Conservation (phyloP, 2,888 invertebrate genomes). For the Cylloceria caligata region DNA sequence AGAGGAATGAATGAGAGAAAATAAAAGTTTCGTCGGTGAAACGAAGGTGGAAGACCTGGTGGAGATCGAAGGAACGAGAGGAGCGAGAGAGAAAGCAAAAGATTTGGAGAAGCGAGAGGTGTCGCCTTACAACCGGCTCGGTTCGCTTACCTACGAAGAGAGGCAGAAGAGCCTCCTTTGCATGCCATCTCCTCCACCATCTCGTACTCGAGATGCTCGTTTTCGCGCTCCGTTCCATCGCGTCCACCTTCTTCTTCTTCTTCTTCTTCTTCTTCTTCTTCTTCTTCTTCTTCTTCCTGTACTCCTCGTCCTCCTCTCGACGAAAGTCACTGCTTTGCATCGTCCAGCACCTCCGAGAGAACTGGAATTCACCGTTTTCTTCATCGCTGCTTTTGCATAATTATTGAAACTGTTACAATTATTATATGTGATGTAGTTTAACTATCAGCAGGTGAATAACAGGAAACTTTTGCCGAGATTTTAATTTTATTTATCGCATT, state of each 20-base stretch:
- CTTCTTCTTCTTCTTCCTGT: conserved; percentile 42
- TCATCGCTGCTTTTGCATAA: conserved; percentile 81
- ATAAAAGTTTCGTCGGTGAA: conserved; percentile 65
- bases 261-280: conserved; percentile 69
- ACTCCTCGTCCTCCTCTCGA: conserved; percentile 52
- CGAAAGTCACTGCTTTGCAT: conserved; percentile 57
- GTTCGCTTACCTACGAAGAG: conserved; percentile 81
- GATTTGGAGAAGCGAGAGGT: conserved; percentile 82
- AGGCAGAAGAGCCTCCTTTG: conserved; percentile 81
- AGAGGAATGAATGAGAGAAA: conserved; percentile 68
- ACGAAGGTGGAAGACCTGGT: conserved; percentile 59
- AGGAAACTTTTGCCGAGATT: neutral
- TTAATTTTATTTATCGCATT: conserved; percentile 11
- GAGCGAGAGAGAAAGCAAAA: conserved; percentile 72
- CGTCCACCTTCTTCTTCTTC: conserved; percentile 71
- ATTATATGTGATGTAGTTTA: conserved; percentile 42
- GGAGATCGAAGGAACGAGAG: conserved; percentile 25
- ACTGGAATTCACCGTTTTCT: conserved; percentile 63
- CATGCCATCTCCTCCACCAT: conserved; percentile 85
- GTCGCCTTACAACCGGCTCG: conserved; percentile 85
- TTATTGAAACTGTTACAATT: conserved; percentile 76
- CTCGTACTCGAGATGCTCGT: conserved; percentile 79
- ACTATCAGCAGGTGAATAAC: conserved; percentile 47
- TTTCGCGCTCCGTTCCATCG: conserved; percentile 78
- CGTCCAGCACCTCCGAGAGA: conserved; percentile 50